Conservation (phyloP, 2,888 invertebrate genomes). For the Leptinotarsa peninsularis region DNA sequence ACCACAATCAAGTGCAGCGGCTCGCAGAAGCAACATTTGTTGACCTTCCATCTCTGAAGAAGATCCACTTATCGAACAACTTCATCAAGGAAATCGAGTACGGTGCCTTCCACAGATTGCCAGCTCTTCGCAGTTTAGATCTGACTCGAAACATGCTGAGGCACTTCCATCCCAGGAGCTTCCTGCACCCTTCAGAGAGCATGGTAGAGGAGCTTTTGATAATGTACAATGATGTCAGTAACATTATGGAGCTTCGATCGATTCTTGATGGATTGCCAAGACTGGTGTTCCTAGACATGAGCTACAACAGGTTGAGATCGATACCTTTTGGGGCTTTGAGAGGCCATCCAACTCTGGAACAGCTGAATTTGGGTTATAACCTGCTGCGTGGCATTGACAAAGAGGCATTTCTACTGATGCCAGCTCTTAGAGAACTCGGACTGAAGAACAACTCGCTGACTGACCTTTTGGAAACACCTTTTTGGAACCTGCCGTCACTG, state of each 20-base stretch:
- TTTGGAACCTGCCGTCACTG: slow-evolving; percentile 86
- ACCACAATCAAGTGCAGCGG: slow-evolving; percentile 78
- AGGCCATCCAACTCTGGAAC: slow-evolving; percentile 84
- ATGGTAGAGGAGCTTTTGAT: slow-evolving; percentile 83
- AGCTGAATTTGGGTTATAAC: slow-evolving; percentile 85
- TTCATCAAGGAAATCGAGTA: slow-evolving; percentile 80
- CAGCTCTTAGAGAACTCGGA: slow-evolving; percentile 83
- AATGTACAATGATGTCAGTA: slow-evolving; percentile 80
- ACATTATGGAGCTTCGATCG: slow-evolving; percentile 80
- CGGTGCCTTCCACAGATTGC: slow-evolving; percentile 85
- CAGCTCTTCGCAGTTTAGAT: slow-evolving; percentile 78
- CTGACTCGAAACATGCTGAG: slow-evolving; percentile 82
- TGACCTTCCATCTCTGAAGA: slow-evolving; percentile 78
- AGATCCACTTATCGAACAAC: slow-evolving; percentile 78
- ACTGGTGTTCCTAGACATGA: slow-evolving; percentile 82
- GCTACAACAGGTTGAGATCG: slow-evolving; percentile 80
- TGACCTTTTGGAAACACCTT: slow-evolving; percentile 78
- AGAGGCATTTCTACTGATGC: slow-evolving; percentile 86
- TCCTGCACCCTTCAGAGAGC: slow-evolving; percentile 79
- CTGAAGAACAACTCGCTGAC: slow-evolving; percentile 86
- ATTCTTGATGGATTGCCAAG: slow-evolving; percentile 82
- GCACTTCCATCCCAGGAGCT: slow-evolving; percentile 85
- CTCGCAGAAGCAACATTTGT: slow-evolving; percentile 84
- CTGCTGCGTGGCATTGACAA: slow-evolving; percentile 79
- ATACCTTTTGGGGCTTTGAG: slow-evolving; percentile 83